Evolutionary conservation across 92 coral and sea anemone genomes (phyloP), one percentile per base, ranked within the genome.

Genomic region (Hydrozoanthus gracilis): DNA sequence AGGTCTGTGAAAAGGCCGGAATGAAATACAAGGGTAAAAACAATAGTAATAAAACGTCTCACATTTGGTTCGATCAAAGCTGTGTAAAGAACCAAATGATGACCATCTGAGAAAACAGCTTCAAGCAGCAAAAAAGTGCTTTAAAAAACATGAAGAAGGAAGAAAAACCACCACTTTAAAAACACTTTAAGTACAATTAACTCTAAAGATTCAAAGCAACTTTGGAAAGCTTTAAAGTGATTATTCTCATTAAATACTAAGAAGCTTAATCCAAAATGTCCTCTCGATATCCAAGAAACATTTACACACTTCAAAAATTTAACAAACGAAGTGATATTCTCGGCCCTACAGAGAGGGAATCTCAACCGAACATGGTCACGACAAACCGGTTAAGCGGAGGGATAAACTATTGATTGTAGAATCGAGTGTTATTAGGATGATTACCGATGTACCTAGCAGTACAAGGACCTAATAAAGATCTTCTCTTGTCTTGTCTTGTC

Each of bases 51-150:
- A 76, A 64, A 54, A 76, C 82, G 20, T 76, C 49, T 76, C 82
- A 27, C 82, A 52, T 51, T 52, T 76, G 82, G 82, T 76, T 76
- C 54, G 82, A 76, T 76, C 82, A 76, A 50, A 75, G 79, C 62
- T 75, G 79, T 75, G 79, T 75, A 51, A n/a, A 75, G 20, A 75
- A 49, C 79, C 79, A 75, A 75, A 75, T 51, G 51, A 75, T 50
- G 79, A 75, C 50, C 79, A 75, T 75, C 64, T 75, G 62, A 75
- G 79, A 75, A 49, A 75, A 75, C 79, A 75, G 61, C 79, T 75
- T 4, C 79, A 50, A 75, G 44, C 18, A 62, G 51, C 64, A 74
- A 74, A 75, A 46, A 50, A 75, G 18, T 75, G 17, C 17, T 75
- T 75, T 7, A 75, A 75, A 7, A 75, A 75, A 61, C 44, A 75